Conservation (phyloP, 1,140 invertebrate genomes). For the Hypsibius dujardini region DNA sequence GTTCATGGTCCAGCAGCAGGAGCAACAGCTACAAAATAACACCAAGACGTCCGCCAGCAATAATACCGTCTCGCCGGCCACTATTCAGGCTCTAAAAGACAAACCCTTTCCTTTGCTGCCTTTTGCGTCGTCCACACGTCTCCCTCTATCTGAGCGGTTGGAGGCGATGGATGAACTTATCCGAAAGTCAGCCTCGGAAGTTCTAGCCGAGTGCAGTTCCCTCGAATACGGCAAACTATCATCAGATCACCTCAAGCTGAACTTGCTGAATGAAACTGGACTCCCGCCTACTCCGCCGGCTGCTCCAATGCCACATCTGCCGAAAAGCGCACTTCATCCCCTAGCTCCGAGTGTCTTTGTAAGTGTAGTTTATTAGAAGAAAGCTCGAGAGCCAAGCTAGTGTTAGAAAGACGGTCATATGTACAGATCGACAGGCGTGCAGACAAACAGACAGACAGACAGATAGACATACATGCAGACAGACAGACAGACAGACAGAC, state of each 20-base stretch:
- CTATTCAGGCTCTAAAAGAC: slow-evolving; percentile 26
- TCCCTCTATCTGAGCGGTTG: slow-evolving; percentile 24
- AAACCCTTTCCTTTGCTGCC: slow-evolving; percentile 26
- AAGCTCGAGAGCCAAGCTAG: too few species aligned
- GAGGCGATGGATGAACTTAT: slow-evolving; percentile 22
- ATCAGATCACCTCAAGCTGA: neutral
- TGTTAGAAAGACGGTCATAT: too few species aligned
- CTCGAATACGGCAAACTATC: neutral
- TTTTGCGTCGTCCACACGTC: slow-evolving; percentile 25
- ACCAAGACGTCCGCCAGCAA: slow-evolving; percentile 7
- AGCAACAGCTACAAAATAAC: slow-evolving; percentile 20
- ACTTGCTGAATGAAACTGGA: slow-evolving; percentile 21
- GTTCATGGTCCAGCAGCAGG: slow-evolving; percentile 34
- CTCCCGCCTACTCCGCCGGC: slow-evolving; percentile 32
- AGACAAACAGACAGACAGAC: too few species aligned
- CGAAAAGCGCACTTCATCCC: slow-evolving; percentile 57
- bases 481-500: too few species aligned
- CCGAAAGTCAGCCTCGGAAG: slow-evolving; percentile 26
- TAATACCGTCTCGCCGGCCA: slow-evolving; percentile 20
- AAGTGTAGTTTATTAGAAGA: slow-evolving; percentile 26
- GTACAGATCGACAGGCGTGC: too few species aligned
- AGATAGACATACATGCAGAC: too few species aligned
- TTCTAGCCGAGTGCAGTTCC: neutral
- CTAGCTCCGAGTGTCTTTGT: slow-evolving; percentile 37
- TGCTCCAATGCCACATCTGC: slow-evolving; percentile 42